Evolutionary conservation across 2,888 invertebrate species (phyloP).

Genomic region (Pelosia muscerda): DNA sequence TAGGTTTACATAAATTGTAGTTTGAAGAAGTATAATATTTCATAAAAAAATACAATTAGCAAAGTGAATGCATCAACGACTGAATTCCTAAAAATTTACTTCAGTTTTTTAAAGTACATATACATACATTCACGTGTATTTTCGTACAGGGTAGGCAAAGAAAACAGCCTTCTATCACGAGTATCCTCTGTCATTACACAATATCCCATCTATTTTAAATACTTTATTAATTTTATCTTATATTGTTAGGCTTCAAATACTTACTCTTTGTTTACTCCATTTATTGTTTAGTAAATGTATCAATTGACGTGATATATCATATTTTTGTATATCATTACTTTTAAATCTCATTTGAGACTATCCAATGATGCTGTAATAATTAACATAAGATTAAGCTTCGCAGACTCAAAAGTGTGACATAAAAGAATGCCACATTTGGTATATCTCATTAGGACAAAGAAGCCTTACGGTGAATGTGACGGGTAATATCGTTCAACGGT

Average conservation of each 20-base stretch:
- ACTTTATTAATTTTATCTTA: too few species aligned
- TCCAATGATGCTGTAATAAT: constrained; percentile 37
- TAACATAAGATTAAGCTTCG: constrained; percentile 28
- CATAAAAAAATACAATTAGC: neutral
- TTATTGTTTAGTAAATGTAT: neutral
- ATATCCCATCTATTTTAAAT: too few species aligned
- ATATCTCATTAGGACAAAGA: constrained; percentile 59
- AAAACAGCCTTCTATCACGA: too few species aligned
- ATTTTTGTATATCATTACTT: constrained; percentile 19
- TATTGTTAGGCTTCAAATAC: neutral
- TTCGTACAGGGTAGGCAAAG: too few species aligned
- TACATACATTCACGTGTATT: too few species aligned
- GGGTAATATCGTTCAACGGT: constrained; percentile 68
- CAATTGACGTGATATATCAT: neutral
- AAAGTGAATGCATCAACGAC: neutral
- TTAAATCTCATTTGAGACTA: constrained; percentile 22
- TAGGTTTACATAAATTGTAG: neutral
- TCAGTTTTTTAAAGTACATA: neutral
- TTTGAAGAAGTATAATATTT: neutral
- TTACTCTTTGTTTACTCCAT: neutral
- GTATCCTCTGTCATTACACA: too few species aligned
- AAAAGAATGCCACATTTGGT: constrained; percentile 44
- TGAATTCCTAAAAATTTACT: neutral
- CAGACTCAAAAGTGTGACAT: constrained; percentile 33
- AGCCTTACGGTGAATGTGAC: constrained; percentile 62